phyloP scores from a whole-genome alignment of 2,113 vertebrate genomes.

The Equus quagga region DNA sequence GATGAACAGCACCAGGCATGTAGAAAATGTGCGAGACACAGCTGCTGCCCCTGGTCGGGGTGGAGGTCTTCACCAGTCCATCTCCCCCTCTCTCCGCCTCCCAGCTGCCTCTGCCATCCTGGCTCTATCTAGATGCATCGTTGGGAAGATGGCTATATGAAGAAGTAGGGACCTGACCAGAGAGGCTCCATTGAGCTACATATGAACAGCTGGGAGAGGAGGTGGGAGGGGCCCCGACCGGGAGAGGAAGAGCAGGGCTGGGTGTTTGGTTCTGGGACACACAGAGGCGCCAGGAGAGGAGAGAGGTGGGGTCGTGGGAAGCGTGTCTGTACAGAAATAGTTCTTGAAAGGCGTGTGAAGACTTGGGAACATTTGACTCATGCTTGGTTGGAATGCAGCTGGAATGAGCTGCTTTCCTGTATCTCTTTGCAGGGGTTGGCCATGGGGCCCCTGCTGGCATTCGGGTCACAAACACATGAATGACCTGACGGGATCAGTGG shows the following conservation, averaged over 20 bases:
- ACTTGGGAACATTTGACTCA: background rate
- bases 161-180: background rate
- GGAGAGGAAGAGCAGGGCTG: background rate
- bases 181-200: background rate
- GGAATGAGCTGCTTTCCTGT: background rate
- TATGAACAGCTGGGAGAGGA: too few relatives aligned
- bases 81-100: background rate
- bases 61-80: background rate
- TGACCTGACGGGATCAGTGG: background rate
- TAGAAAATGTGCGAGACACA: background rate
- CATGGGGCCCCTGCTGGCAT: background rate
- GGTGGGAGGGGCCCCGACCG: background rate
- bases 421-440: background rate
- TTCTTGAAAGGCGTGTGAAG: background rate
- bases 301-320: background rate
- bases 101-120: background rate
- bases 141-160: background rate
- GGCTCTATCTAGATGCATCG: background rate
- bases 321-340: too few relatives aligned
- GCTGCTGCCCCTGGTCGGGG: background rate
- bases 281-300: background rate
- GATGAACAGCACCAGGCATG: background rate
- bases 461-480: background rate
- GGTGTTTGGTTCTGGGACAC: background rate
- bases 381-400: background rate